Evolutionary conservation across 2,888 invertebrate genomes (phyloP), one percentile per base, ranked within the genome.

Genomic region (Morpho helenor): DNA sequence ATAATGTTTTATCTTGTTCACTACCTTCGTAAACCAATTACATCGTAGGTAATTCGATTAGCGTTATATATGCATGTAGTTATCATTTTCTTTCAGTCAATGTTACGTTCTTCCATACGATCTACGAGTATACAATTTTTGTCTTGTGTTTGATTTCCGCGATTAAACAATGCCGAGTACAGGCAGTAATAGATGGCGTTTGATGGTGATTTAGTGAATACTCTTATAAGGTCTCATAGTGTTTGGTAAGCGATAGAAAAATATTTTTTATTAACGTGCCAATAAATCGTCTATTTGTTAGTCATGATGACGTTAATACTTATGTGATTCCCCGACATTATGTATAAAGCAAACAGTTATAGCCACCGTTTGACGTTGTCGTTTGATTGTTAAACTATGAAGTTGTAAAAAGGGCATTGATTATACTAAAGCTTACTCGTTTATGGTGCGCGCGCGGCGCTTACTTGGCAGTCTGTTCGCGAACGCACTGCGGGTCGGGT

Each of bases 401-500:
- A 40, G 52, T 49, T 46, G 52, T 53, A 52, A 61, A 59, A 59
- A 59, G 56, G 46, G 49, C 44, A 59, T 52, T 59, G 49, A 61
- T 63, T 63, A 61, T 57, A 16, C 16, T 16, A 52, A 69, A 71
- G 72, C 67, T 75, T 75, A 74, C 57, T 59, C 54, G 71, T 78
- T 76, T 76, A 75, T 75, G 73, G 74, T 73, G 76, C 76, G 76
- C 79, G 71, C 71, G 67, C 74, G 74, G 66, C 68, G 72, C 76
- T 72, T 53, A 58, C 55, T 57, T 76, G 80, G 74, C 86, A 89
- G 88, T 89, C 68, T 70, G 72, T 72, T 71, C 79, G 82, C 82
- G 83, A 79, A 77, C 82, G 76, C 73, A 79, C 82, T 66, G 69
- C 80, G 80, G 76, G 81, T 60, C 77, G 82, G 82, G 72, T 76